Base-by-base conservation (phyloP, 2,113 vertebrate genomes). In the Ancistrus triradiatus region DNA sequence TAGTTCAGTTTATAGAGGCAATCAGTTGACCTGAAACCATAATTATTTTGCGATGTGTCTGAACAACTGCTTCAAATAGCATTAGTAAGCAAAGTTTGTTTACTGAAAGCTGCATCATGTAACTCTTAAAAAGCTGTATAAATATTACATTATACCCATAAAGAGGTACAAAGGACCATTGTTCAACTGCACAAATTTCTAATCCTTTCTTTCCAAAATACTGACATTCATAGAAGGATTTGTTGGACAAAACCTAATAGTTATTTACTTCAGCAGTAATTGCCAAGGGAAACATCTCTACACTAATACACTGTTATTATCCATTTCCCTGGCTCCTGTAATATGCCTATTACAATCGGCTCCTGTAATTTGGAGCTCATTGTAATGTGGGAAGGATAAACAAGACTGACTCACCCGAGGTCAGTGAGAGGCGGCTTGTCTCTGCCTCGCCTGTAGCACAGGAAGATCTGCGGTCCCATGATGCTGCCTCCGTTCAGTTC, bases 341-440 rank as follows among this genome's bases (percentile, higher is more conserved):
- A 49, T 40, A 49, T 40, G 43, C 51, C n/a, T 49, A 27, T 38
- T 59, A 28, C 55, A 47, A 50, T 50, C 35, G 65, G 28, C 66
- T 64, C 15, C 53, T 66, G 52, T 58, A 38, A 40, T 50, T 50
- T 27, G 22, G 33, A 40, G 24, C 46, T 25, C 24, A 21, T 1
- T 31, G 53, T 24, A 49, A 18, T 8, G 4, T 58, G 31, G n/a
- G 35, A 49, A 58, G 44, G 9, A 33, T 63, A 60, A 68, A 59
- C 24, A 64, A 1, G 57, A 76, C 15, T 53, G 43, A 62, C 92
- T 91, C 84, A 98, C 96, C 96, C 96, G 42, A 99, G 81, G 81
- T 99, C 96, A 66, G 94, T 99, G 69, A 99, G 92, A 0, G 96
- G 95, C 55, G 95, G 93, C 64, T 97, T 98, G 85, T 99, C 94